These are phyloP conservation scores for Nesidiocoris tenuis DNA, from an alignment of 2,888 invertebrate genomes.

Conservation along the genomic window DNA sequence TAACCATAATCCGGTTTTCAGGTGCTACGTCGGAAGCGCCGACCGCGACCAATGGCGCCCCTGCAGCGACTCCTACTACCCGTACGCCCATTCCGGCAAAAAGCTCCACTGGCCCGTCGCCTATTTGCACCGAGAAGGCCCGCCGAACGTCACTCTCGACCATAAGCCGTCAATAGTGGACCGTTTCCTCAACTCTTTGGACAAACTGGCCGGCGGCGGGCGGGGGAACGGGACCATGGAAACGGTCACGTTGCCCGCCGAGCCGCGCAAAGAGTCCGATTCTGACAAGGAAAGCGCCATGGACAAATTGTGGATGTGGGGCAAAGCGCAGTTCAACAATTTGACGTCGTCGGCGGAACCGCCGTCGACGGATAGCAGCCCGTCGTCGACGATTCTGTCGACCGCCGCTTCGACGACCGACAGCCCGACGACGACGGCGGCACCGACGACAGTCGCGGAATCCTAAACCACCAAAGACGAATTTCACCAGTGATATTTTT, in stretches of 20 bases:
- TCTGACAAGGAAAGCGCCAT: slow-evolving; percentile 46
- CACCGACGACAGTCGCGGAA: not conserved
- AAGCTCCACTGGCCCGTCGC: slow-evolving; percentile 71
- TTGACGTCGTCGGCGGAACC: slow-evolving; percentile 10
- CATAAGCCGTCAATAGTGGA: slow-evolving; percentile 51
- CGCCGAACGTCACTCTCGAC: slow-evolving; percentile 65
- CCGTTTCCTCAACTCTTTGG: slow-evolving; percentile 49
- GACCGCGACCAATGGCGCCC: slow-evolving; percentile 80
- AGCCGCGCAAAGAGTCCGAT: slow-evolving; percentile 8
- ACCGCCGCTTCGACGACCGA: slow-evolving; percentile 6
- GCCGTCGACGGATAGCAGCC: not conserved
- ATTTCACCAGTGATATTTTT: not conserved
- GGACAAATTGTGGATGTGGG: slow-evolving; percentile 50
- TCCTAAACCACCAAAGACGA: not conserved
- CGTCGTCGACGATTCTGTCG: not conserved
- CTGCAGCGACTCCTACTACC: slow-evolving; percentile 79
- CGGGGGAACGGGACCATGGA: slow-evolving; percentile 17
- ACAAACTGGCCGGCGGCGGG: slow-evolving; percentile 29
- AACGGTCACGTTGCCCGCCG: slow-evolving; percentile 27
- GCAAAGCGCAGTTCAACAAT: slow-evolving; percentile 48
- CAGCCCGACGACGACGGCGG: slow-evolving; percentile 16
- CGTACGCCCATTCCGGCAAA: slow-evolving; percentile 56
- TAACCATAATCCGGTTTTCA: slow-evolving; percentile 55
- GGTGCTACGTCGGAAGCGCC: slow-evolving; percentile 80
- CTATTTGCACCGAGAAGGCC: slow-evolving; percentile 75